Percentiles rank a stretch among this genome's conserved stretches.
phyloP scores from a whole-genome alignment of 2,888 invertebrate genomes.

The Heliconius erato region DNA sequence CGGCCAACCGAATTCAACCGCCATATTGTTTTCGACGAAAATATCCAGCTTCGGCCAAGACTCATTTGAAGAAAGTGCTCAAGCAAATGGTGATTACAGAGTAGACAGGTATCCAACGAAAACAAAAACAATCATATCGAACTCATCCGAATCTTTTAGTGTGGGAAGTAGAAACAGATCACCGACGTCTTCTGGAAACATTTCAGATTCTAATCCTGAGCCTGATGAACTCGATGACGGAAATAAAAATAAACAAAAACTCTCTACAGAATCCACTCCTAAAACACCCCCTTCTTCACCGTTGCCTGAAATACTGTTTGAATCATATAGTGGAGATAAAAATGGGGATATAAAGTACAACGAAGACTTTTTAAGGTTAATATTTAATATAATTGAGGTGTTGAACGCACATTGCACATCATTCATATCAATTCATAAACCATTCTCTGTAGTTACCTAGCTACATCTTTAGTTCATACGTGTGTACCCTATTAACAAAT shows the following conservation, averaged over 20 bases:
- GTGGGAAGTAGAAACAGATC: slow-evolving; percentile 78
- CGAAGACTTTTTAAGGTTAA: slow-evolving; percentile 85
- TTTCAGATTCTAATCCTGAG: slow-evolving; percentile 74
- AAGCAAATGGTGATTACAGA: slow-evolving; percentile 76
- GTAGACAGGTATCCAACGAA: slow-evolving; percentile 80
- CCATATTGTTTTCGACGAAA: slow-evolving; percentile 83
- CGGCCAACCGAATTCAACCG: slow-evolving; percentile 73
- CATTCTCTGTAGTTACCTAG: slow-evolving; percentile 68
- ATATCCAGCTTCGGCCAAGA: slow-evolving; percentile 84
- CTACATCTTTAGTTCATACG: slow-evolving; percentile 58
- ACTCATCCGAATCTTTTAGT: slow-evolving; percentile 76
- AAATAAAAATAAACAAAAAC: slow-evolving; percentile 69
- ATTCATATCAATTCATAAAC: slow-evolving; percentile 62
- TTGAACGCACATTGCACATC: slow-evolving; percentile 51
- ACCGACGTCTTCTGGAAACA: slow-evolving; percentile 76
- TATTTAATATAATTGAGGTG: slow-evolving; percentile 67
- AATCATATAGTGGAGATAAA: slow-evolving; percentile 83
- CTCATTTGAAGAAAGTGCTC: slow-evolving; percentile 71
- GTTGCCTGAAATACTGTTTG: slow-evolving; percentile 82
- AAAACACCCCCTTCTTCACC: slow-evolving; percentile 70
- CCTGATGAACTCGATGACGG: slow-evolving; percentile 58
- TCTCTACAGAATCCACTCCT: slow-evolving; percentile 81
- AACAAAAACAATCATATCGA: slow-evolving; percentile 78
- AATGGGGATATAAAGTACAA: slow-evolving; percentile 69
- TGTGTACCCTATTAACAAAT: slow-evolving; percentile 58